Evolutionary conservation across 1,140 invertebrate genomes (phyloP).

Genomic region (Xylocopa sonorina): DNA sequence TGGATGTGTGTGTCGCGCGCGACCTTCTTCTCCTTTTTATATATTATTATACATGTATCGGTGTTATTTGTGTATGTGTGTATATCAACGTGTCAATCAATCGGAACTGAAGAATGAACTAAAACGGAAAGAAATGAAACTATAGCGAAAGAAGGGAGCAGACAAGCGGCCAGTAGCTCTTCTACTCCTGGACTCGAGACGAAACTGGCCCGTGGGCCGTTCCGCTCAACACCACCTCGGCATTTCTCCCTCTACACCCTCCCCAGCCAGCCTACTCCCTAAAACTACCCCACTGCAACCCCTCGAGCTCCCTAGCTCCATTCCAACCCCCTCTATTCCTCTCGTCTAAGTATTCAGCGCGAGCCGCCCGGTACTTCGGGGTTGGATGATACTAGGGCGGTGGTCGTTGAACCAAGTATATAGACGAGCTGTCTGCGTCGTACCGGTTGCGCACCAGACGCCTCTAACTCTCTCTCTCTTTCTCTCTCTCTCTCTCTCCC

Average conservation of each 20-base stretch:
- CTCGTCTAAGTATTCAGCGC: conserved; percentile 26
- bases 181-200: conserved; percentile 79
- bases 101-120: conserved; percentile 75
- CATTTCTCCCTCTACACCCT: conserved; percentile 8
- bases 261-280: conserved; percentile 7
- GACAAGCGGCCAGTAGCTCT: conserved; percentile 80
- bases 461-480: not conserved
- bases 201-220: conserved; percentile 72
- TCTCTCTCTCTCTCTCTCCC: not conserved
- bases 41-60: conserved; percentile 27
- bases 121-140: conserved; percentile 81
- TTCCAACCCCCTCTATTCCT: conserved; percentile 7
- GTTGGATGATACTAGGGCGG: conserved; percentile 79
- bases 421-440: conserved; percentile 75
- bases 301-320: not conserved
- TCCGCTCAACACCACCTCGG: conserved; percentile 57
- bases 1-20: conserved; percentile 1
- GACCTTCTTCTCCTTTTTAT: conserved; percentile 20
- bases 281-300: conserved; percentile 10
- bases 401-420: conserved; percentile 81
- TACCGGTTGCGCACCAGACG: conserved; percentile 70
- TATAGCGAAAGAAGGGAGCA: conserved; percentile 81
- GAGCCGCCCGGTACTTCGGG: conserved; percentile 62
- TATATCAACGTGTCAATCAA: conserved; percentile 65
- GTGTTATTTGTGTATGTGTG: not conserved